Percentiles rank a stretch among this genome's conserved stretches.
These are phyloP conservation scores for Sorex maritimensis DNA, from an alignment of 2,797 vertebrate species.

Conservation along the genomic window DNA sequence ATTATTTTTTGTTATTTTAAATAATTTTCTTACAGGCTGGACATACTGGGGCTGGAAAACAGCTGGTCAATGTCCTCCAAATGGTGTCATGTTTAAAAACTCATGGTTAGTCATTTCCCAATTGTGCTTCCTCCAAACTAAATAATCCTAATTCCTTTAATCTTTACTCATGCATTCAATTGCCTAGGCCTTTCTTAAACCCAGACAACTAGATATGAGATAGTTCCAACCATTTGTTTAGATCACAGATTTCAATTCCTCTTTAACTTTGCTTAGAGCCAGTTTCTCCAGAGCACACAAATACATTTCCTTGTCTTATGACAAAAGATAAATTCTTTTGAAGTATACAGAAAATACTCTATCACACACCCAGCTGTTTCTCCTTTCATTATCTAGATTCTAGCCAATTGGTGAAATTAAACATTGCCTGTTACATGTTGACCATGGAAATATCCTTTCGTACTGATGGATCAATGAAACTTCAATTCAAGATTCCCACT, in stretches of 20 bases:
- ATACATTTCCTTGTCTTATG: conserved; percentile 55
- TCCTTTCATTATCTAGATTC: conserved; percentile 58
- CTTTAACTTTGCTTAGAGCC: conserved; percentile 78
- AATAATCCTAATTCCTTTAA: conserved; percentile 81
- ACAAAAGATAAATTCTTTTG: conserved; percentile 69
- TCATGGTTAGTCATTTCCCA: conserved; percentile 57
- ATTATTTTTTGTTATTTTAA: conserved; percentile 72
- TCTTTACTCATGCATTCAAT: conserved; percentile 74
- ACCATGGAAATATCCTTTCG: conserved; percentile 42
- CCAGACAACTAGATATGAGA: conserved; percentile 69
- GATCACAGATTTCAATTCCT: conserved; percentile 64
- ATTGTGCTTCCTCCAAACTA: conserved; percentile 72
- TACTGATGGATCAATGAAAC: not conserved
- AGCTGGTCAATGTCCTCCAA: conserved; percentile 71
- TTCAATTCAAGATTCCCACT: not conserved
- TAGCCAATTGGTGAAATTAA: conserved; percentile 54
- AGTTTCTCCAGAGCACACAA: conserved; percentile 61
- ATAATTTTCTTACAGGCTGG: conserved; percentile 57
- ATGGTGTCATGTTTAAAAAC: conserved; percentile 72
- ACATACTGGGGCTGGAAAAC: conserved; percentile 41
- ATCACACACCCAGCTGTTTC: conserved; percentile 22
- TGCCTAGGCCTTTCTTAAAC: conserved; percentile 70
- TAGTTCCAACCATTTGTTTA: conserved; percentile 79
- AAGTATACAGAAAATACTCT: conserved; percentile 49
- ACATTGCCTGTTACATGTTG: conserved; percentile 6